These are phyloP conservation scores for Xestoiulus laeticollis DNA, from an alignment of 2,888 invertebrate genomes.

Conservation along the genomic window DNA sequence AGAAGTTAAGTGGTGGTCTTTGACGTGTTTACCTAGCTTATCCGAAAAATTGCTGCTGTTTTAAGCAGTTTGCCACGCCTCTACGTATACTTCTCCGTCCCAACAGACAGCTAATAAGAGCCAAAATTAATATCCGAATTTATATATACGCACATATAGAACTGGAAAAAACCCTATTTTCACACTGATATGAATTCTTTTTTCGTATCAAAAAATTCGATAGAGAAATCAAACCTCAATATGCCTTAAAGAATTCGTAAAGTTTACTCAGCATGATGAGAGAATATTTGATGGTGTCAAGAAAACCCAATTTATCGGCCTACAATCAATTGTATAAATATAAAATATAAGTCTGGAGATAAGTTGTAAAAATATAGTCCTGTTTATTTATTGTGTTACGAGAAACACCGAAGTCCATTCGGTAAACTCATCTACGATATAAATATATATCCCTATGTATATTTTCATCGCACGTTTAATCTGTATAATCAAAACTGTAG, in stretches of 20 bases:
- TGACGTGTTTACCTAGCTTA: too few species aligned
- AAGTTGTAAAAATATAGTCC: background rate
- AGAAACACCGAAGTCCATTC: background rate
- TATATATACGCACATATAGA: background rate
- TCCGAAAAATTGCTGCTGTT: background rate
- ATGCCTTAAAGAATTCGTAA: background rate
- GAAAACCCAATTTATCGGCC: slow-evolving; percentile 14
- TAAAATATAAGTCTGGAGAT: background rate
- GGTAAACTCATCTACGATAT: background rate
- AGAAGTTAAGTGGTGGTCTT: too few species aligned
- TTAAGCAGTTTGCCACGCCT: background rate
- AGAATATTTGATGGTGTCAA: background rate
- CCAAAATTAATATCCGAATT: background rate
- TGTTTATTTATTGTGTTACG: background rate
- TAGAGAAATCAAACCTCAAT: slow-evolving; percentile 1
- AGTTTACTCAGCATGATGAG: background rate
- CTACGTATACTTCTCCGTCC: background rate
- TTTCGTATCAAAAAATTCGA: background rate
- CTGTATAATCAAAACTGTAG: background rate
- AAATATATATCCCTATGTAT: background rate
- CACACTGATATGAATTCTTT: background rate
- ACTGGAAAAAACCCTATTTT: background rate
- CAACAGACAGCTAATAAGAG: background rate
- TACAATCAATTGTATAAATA: background rate
- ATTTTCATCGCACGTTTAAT: background rate